Evolutionary conservation across 2,113 vertebrate species (phyloP).

Genomic region (Synodontis membranacea): DNA sequence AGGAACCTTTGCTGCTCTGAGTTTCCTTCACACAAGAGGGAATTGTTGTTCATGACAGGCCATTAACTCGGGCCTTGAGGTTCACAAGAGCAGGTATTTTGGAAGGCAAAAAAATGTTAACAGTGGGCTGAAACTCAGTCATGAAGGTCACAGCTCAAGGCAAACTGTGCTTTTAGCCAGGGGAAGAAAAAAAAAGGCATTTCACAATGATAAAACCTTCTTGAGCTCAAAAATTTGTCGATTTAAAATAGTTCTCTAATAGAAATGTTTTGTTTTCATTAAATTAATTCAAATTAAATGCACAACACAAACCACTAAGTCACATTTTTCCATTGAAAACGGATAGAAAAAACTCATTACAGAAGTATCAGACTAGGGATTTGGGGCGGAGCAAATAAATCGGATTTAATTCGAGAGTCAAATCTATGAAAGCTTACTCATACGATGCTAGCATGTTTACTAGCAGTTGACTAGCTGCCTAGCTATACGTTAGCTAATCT

Average conservation of each 20-base stretch:
- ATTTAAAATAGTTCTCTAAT: neutral
- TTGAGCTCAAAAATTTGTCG: neutral
- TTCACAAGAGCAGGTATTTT: neutral
- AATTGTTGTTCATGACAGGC: neutral
- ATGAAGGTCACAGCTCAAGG: conserved; percentile 6
- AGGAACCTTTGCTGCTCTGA: neutral
- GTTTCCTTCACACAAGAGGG: neutral
- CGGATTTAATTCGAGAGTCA: neutral
- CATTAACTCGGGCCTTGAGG: conserved; percentile 3
- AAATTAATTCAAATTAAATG: neutral
- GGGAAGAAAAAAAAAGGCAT: neutral
- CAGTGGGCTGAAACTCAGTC: conserved; percentile 2
- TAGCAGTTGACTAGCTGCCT: neutral
- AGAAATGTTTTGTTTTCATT: neutral
- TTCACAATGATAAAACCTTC: neutral
- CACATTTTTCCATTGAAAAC: neutral
- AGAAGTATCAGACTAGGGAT: neutral
- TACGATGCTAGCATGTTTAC: neutral
- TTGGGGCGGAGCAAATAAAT: neutral
- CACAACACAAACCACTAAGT: neutral
- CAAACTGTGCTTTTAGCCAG: neutral
- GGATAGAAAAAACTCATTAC: neutral
- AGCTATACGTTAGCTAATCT: neutral
- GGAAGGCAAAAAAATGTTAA: conserved; percentile 4
- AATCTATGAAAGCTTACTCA: neutral